Evolutionary conservation across 2,888 invertebrate species (phyloP).

Genomic region (Hirtodrosophila alboralis): DNA sequence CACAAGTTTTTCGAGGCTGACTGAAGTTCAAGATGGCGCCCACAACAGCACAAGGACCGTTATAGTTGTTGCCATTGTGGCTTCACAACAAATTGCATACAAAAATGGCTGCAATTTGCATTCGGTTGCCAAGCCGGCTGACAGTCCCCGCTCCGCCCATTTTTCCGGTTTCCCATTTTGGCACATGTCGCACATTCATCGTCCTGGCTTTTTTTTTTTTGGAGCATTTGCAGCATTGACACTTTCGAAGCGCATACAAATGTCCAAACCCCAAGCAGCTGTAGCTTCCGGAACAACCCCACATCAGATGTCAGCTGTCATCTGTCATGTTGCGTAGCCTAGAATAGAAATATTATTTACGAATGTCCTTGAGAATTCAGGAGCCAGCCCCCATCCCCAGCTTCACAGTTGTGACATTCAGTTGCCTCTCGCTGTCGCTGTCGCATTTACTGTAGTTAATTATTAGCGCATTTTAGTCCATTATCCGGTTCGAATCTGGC

Average conservation of each 20-base stretch:
- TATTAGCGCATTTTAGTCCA: constrained; percentile 76
- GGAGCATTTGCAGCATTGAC: constrained; percentile 42
- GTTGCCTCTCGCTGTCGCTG: constrained; percentile 4
- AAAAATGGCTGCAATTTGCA: constrained; percentile 73
- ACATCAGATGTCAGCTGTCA: constrained; percentile 64
- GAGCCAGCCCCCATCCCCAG: background rate
- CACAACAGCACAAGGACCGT: constrained; percentile 20
- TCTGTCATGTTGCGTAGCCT: constrained; percentile 36
- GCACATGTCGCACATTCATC: constrained; percentile 63
- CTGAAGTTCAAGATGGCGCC: constrained; percentile 39
- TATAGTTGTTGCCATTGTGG: constrained; percentile 4
- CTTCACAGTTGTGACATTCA: constrained; percentile 17
- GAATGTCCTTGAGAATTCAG: constrained; percentile 43
- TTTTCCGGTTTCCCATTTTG: constrained; percentile 42
- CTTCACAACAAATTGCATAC: constrained; percentile 65
- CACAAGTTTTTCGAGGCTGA: constrained; percentile 12
- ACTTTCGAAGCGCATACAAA: constrained; percentile 40
- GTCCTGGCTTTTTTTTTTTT: constrained; percentile 27
- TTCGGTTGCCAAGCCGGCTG: constrained; percentile 42
- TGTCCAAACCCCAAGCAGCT: constrained; percentile 18
- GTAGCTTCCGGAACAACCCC: constrained; percentile 30
- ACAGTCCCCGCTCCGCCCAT: constrained; percentile 31
- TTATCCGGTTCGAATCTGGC: constrained; percentile 62
- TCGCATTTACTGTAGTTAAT: constrained; percentile 67
- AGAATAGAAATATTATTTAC: constrained; percentile 28